Base-by-base conservation (phyloP, 2,888 invertebrate genomes). In the Drosophila hamatofila region DNA sequence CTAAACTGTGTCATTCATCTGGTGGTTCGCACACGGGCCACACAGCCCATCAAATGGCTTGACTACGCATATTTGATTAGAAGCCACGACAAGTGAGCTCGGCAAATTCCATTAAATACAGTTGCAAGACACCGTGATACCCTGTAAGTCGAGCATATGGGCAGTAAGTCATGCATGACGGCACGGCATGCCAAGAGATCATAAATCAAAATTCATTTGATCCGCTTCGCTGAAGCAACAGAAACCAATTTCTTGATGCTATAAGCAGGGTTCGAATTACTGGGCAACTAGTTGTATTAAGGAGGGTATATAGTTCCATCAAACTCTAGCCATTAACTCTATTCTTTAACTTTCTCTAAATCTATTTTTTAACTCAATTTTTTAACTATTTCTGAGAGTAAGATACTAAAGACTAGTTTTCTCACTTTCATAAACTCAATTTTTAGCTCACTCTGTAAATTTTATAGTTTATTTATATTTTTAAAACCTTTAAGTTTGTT, bases 31-130 rank as follows among this genome's bases (percentile, higher is more conserved):
- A 7, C 39, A 30, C 30, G 27, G 27, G 27, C 33, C 42, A 33
- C 42, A 33, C 12, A 39, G 27, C 25, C 37, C 35, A 69, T 30
- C 44, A 51, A 41, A 41, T 30, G 25, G n/a, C 25, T 27, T n/a
- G 23, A 41, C 39, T 73, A 21, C 58, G 55, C 48, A 70, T 44
- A 73, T 55, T 70, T 70, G 58, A 63, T 70, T 41, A 46, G 35
- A 63, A 63, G 35, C 37, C 41, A 9, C 16, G 30, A 16, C 30
- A 27, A 37, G 14, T 41, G 23, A 35, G 60, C 41, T 49, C 8
- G 12, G 14, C 46, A 35, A 25, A 39, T 55, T 23, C 18, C 35
- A 44, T 16, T 39, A 35, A 55, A 51, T 66, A 37, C 46, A 27
- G 27, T 56, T 35, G 25, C 39, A 11, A 18, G 57, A 21, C 23